Base-by-base conservation (phyloP, 2,113 vertebrate genomes). In the Ceratotherium simum region DNA sequence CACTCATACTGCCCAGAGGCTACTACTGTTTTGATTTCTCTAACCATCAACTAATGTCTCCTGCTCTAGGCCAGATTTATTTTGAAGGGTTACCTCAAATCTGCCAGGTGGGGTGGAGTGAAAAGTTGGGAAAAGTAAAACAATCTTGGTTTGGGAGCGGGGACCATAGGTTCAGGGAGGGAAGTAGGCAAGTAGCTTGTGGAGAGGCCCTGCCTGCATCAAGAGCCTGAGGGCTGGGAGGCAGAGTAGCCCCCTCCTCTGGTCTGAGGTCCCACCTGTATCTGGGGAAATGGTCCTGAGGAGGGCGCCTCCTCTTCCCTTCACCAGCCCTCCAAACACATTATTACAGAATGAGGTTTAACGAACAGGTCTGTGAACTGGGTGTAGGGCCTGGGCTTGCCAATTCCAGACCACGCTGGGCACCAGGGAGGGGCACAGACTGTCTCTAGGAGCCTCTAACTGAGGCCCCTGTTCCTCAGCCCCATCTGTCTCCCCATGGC, bases 401-500 rank as follows among this genome's bases (percentile, higher is more conserved):
- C 8, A 20, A 75, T 64, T 91, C 39, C n/a, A n/a, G 31, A 36
- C 39, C 18, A 70, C 29, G 2, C 51, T 42, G 23, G 36, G 39
- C n/a, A 87, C 29, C 36, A 21, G 75, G 42, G 42, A 42, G 11
- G 39, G 27, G 10, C 56, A 54, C 27, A 8, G 4, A 80, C 11
- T 0, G 2, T 5, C 25, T 23, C 46, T n/a, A 51, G 78, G 62
- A 58, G 29, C 54, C 64, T 21, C 48, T 48, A 48, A 48, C 39
- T 21, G 1, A 20, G 58, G 13, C 16, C 46, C 27, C 29, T 14
- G 11, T 36, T 46, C 58, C 18, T 39, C 29, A 25, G 62, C 1
- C 5, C 56, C 56, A 17, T 0, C 1, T 18, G 8, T 5, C 33
- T 58, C 21, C 75, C 20, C 27, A 0, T 21, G 4, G 21, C 10